These are phyloP conservation scores for Drosophila teissieri DNA, from an alignment of 1,140 invertebrate genomes.

Conservation along the genomic window DNA sequence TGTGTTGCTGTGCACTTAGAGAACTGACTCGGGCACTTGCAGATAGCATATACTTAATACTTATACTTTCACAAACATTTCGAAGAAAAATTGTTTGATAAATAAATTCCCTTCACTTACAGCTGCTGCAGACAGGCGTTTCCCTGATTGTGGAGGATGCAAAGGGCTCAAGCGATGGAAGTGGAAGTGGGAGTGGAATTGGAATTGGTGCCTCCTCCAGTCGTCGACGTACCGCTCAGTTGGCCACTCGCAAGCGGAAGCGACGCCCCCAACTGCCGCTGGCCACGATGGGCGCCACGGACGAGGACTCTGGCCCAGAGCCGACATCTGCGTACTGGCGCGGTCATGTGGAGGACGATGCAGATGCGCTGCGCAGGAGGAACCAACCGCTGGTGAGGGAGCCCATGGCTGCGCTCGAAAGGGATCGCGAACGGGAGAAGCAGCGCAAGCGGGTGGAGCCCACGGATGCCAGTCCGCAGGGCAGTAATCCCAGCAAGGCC, in stretches of 20 bases:
- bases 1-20: not conserved
- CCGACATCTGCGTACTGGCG: conserved; percentile 58
- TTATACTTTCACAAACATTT: too few relatives aligned
- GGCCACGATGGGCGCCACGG: conserved; percentile 64
- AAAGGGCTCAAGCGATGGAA: conserved; percentile 42
- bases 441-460: conserved; percentile 49
- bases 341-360: conserved; percentile 72
- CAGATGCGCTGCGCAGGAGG: conserved; percentile 15
- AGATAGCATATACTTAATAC: not conserved
- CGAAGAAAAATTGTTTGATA: not conserved
- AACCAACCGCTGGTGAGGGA: conserved; percentile 59
- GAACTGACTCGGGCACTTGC: not conserved
- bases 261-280: conserved; percentile 69
- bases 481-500: conserved; percentile 58
- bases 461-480: conserved; percentile 33
- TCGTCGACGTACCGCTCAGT: conserved; percentile 23
- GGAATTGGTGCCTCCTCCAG: conserved; percentile 14
- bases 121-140: conserved; percentile 76
- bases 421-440: conserved; percentile 22
- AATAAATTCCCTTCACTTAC: conserved; percentile 11
- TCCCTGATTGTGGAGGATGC: conserved; percentile 77
- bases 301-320: conserved; percentile 23
- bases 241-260: conserved; percentile 61
- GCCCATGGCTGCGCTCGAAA: conserved; percentile 61
- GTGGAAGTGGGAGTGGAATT: conserved; percentile 6